Percentiles rank a stretch among this genome's conserved stretches.
phyloP scores from a whole-genome alignment of 2,888 invertebrate genomes.

The Coleophora flavipennella region DNA sequence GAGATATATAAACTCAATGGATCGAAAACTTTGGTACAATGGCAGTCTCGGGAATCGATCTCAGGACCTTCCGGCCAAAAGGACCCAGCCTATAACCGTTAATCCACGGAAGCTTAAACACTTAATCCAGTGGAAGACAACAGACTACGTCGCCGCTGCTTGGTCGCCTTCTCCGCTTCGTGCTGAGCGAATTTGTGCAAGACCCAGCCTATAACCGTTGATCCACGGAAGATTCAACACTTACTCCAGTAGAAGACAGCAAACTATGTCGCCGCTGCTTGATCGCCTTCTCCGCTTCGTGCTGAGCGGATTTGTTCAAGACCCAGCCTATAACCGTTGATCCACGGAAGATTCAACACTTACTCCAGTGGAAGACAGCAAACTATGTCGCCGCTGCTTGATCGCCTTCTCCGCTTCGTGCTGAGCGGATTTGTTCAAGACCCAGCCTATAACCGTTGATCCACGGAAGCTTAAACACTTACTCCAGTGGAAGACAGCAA shows the following conservation, averaged over 20 bases:
- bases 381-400: constrained; percentile 49
- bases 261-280: constrained; percentile 53
- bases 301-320: constrained; percentile 86
- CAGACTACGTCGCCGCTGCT: constrained; percentile 51
- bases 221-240: too few relatives aligned
- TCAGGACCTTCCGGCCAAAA: too few relatives aligned
- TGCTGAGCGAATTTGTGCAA: constrained; percentile 86
- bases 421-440: constrained; percentile 84
- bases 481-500: constrained; percentile 57
- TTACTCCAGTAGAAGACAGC: constrained; percentile 54
- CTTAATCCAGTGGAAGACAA: constrained; percentile 56
- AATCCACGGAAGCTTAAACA: too few relatives aligned
- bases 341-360: too few relatives aligned
- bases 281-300: constrained; percentile 78
- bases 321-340: constrained; percentile 93
- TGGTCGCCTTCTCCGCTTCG: constrained; percentile 76
- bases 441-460: constrained; percentile 94
- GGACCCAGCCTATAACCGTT: constrained; percentile 93
- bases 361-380: constrained; percentile 57
- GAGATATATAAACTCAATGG: too few relatives aligned
- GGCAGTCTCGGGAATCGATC: too few relatives aligned
- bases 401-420: constrained; percentile 79
- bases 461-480: too few relatives aligned
- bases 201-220: constrained; percentile 94
- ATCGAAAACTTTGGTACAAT: too few relatives aligned